A percentile compares a stretch with the other conserved stretches of the same genome.
phyloP scores from a whole-genome alignment of 2,888 invertebrate species.

The Cremastinae sp. region DNA sequence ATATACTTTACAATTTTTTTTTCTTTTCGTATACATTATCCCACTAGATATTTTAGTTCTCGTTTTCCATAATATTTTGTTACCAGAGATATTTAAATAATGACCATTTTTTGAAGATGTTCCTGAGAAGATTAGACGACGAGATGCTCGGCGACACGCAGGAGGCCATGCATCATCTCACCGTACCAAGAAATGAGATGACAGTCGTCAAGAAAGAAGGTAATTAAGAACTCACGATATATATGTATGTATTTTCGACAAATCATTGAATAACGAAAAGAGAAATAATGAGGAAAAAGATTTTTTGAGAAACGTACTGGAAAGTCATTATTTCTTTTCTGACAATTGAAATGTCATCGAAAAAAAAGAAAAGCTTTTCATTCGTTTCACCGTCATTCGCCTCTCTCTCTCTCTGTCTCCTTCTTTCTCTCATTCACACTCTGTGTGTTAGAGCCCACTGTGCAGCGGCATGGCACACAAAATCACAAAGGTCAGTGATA shows the following conservation, averaged over 20 bases:
- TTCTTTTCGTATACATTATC: constrained; percentile 2
- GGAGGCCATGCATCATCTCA: constrained; percentile 76
- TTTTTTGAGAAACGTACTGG: too few relatives aligned
- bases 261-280: not conserved
- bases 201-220: constrained; percentile 79
- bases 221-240: constrained; percentile 60
- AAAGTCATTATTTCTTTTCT: too few relatives aligned
- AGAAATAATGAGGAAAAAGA: not conserved
- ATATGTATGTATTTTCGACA: not conserved
- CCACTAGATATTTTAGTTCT: too few relatives aligned
- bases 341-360: too few relatives aligned
- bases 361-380: not conserved
- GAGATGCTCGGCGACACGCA: constrained; percentile 81
- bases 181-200: constrained; percentile 77
- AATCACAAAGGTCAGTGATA: constrained; percentile 74
- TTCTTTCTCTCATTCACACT: constrained; percentile 67
- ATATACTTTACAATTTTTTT: not conserved
- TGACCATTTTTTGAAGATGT: constrained; percentile 83
- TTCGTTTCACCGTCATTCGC: not conserved
- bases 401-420: constrained; percentile 23
- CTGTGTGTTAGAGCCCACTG: constrained; percentile 74
- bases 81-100: too few relatives aligned
- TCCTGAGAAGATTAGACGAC: constrained; percentile 85
- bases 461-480: constrained; percentile 73
- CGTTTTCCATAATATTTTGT: too few relatives aligned